Evolutionary conservation across 2,888 invertebrate species (phyloP).

Genomic region (Pardosa pseudoannulata): DNA sequence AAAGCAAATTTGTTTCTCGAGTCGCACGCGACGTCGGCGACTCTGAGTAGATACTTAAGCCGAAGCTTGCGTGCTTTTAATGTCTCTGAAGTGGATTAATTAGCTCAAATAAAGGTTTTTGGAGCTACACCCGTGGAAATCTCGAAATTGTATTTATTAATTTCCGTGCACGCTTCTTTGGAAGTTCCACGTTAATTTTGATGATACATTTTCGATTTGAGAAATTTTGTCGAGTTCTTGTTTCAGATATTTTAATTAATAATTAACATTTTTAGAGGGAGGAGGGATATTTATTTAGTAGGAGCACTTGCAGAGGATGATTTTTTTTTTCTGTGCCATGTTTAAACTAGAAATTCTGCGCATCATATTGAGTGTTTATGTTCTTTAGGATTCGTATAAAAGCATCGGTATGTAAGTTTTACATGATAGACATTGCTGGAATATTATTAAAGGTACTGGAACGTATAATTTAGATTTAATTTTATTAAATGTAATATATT

Average conservation of each 20-base stretch:
- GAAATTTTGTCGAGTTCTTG: not conserved
- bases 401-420: too few species aligned
- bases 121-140: slow-evolving; percentile 11
- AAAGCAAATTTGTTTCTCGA: slow-evolving; percentile 32
- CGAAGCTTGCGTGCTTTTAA: not conserved
- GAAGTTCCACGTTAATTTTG: not conserved
- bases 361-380: too few species aligned
- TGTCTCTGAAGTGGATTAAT: slow-evolving; percentile 43
- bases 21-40: not conserved
- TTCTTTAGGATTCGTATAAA: too few species aligned
- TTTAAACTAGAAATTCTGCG: too few species aligned
- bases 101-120: slow-evolving; percentile 40
- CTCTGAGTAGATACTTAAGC: slow-evolving; percentile 25
- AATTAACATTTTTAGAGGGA: not conserved
- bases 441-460: too few species aligned
- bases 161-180: slow-evolving; percentile 8
- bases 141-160: slow-evolving; percentile 12
- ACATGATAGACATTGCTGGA: too few species aligned
- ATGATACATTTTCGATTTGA: not conserved
- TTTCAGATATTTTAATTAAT: slow-evolving; percentile 5
- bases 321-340: too few species aligned
- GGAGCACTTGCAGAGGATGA: too few species aligned
- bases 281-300: not conserved
- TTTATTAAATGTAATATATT: too few species aligned
- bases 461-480: too few species aligned